phyloP scores from a whole-genome alignment of 2,888 invertebrate species.

The Mesochorus sp. region DNA sequence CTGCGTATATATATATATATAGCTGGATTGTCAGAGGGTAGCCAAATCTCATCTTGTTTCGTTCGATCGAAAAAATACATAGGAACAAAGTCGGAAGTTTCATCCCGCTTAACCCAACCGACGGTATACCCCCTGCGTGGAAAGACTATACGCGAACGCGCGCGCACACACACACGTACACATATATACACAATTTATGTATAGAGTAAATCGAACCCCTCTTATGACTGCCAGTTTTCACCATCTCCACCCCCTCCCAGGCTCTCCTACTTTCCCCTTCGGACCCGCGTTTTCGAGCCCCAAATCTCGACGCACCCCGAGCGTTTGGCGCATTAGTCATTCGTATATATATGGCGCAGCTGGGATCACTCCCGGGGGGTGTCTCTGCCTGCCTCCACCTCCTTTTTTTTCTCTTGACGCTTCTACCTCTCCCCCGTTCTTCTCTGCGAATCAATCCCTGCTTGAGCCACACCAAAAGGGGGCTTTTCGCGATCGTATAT shows the following conservation, averaged over 20 bases:
- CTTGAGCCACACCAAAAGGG: slow-evolving; percentile 50
- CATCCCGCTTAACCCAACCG: slow-evolving; percentile 43
- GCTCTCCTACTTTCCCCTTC: slow-evolving; percentile 14
- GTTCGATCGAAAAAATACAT: slow-evolving; percentile 8
- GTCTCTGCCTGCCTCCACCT: slow-evolving; percentile 48
- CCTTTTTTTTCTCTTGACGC: slow-evolving; percentile 31
- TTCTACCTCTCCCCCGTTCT: slow-evolving; percentile 33
- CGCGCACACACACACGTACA: neutral
- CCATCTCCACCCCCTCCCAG: slow-evolving; percentile 39
- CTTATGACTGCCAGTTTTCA: slow-evolving; percentile 57
- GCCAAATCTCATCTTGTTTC: slow-evolving; percentile 13
- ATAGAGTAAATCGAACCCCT: slow-evolving; percentile 35
- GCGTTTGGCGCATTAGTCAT: slow-evolving; percentile 77
- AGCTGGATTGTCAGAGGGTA: slow-evolving; percentile 3
- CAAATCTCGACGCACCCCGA: slow-evolving; percentile 75
- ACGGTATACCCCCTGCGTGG: slow-evolving; percentile 35
- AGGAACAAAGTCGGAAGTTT: slow-evolving; percentile 58
- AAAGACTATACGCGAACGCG: slow-evolving; percentile 19
- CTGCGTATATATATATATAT: too few relatives aligned
- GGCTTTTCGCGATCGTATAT: slow-evolving; percentile 10
- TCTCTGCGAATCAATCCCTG: slow-evolving; percentile 67
- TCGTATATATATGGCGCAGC: slow-evolving; percentile 75
- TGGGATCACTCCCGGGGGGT: slow-evolving; percentile 71
- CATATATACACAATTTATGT: neutral
- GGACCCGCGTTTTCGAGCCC: slow-evolving; percentile 59